A percentile compares a stretch with the other conserved stretches of the same genome.
Conservation (phyloP, 2,113 vertebrate genomes). For the Ramphastos sulfuratus region DNA sequence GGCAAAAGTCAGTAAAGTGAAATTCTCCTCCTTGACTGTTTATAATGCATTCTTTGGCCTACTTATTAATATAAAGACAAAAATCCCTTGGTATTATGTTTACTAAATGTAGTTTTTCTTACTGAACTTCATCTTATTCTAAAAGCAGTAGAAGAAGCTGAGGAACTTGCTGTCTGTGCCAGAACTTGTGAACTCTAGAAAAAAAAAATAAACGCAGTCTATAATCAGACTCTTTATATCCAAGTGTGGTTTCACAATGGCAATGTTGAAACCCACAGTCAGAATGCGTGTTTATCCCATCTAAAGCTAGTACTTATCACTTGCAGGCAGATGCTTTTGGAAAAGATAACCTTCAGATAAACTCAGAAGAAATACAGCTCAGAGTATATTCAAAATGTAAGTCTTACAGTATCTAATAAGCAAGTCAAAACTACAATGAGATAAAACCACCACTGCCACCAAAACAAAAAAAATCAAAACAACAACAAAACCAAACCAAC, state of each 20-base stretch:
- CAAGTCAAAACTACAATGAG: not conserved
- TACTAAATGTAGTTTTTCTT: not conserved
- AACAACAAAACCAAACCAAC: too few species aligned
- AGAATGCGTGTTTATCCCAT: slow-evolving; percentile 7
- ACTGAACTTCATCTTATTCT: not conserved
- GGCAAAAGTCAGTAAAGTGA: not conserved
- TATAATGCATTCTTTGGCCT: not conserved
- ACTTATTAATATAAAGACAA: not conserved
- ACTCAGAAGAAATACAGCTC: not conserved
- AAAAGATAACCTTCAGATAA: not conserved
- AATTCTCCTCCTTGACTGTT: not conserved
- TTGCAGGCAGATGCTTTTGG: slow-evolving; percentile 30
- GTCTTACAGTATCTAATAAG: not conserved
- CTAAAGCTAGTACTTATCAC: slow-evolving; percentile 3
- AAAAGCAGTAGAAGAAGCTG: not conserved
- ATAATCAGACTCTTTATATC: not conserved
- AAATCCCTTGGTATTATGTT: not conserved
- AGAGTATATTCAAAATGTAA: not conserved
- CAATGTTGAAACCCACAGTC: slow-evolving; percentile 27
- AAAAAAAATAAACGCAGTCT: not conserved
- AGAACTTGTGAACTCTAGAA: not conserved
- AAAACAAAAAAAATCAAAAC: not conserved
- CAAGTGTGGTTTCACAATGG: slow-evolving; percentile 16
- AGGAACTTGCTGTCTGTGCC: not conserved
- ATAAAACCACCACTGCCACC: too few species aligned